Evolutionary conservation across 2,888 invertebrate species (phyloP).

Genomic region (Drosophila cognata): DNA sequence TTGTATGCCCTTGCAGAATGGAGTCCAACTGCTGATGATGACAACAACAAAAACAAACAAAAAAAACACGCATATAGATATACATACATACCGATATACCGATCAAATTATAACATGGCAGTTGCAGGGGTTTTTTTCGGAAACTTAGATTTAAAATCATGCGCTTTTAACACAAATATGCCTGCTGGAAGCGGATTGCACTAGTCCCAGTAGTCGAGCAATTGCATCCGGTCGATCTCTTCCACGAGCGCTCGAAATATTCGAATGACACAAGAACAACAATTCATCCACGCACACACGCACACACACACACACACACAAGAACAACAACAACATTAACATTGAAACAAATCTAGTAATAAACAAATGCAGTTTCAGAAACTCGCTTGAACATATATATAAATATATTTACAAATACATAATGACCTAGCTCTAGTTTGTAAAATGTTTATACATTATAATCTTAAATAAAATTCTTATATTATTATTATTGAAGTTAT

Average conservation of each 20-base stretch:
- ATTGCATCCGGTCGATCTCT: slow-evolving; percentile 45
- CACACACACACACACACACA: background rate
- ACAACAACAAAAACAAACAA: background rate
- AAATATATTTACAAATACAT: slow-evolving; percentile 12
- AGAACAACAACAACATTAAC: slow-evolving; percentile 4
- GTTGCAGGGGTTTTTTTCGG: background rate
- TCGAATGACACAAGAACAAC: slow-evolving; percentile 11
- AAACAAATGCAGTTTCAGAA: slow-evolving; percentile 39
- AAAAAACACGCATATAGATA: background rate
- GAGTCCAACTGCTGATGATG: background rate
- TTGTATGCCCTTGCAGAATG: background rate
- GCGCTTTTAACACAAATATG: slow-evolving; percentile 14
- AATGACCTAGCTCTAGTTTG: slow-evolving; percentile 40
- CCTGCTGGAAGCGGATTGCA: slow-evolving; percentile 37
- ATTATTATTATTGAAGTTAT: slow-evolving; percentile 71
- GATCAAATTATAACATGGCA: background rate
- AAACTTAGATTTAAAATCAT: slow-evolving; percentile 2
- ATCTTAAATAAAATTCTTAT: slow-evolving; percentile 45
- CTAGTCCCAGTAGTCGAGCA: slow-evolving; percentile 40
- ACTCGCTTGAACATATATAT: slow-evolving; percentile 31
- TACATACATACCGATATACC: background rate
- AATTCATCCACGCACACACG: background rate
- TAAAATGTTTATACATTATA: slow-evolving; percentile 50
- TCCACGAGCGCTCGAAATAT: slow-evolving; percentile 44
- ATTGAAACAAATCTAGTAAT: slow-evolving; percentile 20